Evolutionary conservation across 1,140 invertebrate genomes (phyloP), one percentile per base, ranked within the genome.

Genomic region (Metaphire vulgaris): DNA sequence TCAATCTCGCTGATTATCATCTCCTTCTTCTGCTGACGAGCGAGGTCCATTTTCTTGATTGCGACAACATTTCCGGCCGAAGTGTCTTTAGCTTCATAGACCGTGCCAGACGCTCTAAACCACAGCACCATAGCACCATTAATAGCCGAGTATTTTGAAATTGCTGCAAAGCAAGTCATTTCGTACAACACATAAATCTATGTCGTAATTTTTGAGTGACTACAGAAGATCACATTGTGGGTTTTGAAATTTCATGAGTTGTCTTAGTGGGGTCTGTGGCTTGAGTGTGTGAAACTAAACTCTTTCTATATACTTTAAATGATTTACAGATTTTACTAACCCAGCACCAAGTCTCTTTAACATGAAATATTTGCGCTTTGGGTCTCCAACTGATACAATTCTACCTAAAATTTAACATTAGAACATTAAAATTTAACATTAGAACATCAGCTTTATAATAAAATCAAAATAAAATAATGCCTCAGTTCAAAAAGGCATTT

Each of bases 1-100:
- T 86, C 86, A 65, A 88, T 88, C 80, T 88, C 88, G 30, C 87
- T 88, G 70, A 89, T 85, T 56, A 88, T 83, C 65, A 88, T 80
- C 79, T 88, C 88, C 76, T 88, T 88, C 78, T 88, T 88, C 1
- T 87, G 87, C 78, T 88, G 88, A 75, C 85, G 85, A 69, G 83
- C 85, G 67, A 89, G 82, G 65, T 87, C 85, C 87, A 88, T 88
- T 76, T 86, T 83, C 79, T 88, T 88, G 64, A 88, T 87, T 33
- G 88, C 88, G 2, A 89, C 88, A 1, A 87, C 81, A 67, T 85
- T 77, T 1, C 26, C 56, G 6, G 80, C 80, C 6, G 77, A 75
- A 21, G 77, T 81, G 14, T 81, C 78, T 69, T 79, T 79, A 1
- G 87, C 87, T 76, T 85, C 84, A 73, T 81, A 84, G n/a, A 88